Percentiles rank a stretch among this genome's conserved stretches.
phyloP scores from a whole-genome alignment of 2,888 invertebrate genomes.

The Muschampia plurimacula region DNA sequence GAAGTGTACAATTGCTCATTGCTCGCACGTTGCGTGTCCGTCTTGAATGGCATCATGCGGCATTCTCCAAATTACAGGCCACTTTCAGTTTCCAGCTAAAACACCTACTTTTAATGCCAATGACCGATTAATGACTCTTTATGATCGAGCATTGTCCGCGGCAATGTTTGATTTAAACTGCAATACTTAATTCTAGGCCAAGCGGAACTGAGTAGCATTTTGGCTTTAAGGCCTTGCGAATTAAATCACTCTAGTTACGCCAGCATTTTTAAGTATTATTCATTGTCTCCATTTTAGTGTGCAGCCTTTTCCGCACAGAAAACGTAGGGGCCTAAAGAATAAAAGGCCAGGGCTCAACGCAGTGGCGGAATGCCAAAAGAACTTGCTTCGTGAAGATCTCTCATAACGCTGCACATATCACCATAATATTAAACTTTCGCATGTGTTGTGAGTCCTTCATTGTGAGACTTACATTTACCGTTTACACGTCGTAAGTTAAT shows the following conservation, averaged over 20 bases:
- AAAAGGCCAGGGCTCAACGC: neutral
- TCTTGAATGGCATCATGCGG: neutral
- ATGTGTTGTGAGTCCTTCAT: neutral
- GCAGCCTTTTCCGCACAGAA: neutral
- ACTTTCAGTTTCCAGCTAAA: constrained; percentile 38
- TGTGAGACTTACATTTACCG: neutral
- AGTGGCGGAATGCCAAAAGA: neutral
- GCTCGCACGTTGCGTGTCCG: constrained; percentile 25
- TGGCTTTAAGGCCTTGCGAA: neutral
- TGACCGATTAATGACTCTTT: constrained; percentile 36
- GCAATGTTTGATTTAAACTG: constrained; percentile 25
- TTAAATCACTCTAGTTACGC: neutral
- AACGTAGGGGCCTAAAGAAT: neutral
- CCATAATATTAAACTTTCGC: neutral
- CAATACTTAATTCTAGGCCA: constrained; percentile 23
- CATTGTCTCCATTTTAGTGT: neutral
- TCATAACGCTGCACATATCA: neutral
- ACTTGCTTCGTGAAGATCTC: neutral
- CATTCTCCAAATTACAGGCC: constrained; percentile 24
- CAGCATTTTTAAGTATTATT: neutral
- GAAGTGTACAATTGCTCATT: constrained; percentile 12
- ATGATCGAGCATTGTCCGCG: constrained; percentile 35
- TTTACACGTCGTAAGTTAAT: neutral
- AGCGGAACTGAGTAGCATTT: constrained; percentile 13
- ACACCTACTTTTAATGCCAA: constrained; percentile 26